Evolutionary conservation across 2,888 invertebrate species (phyloP), one percentile per base, ranked within the genome.

Genomic region (Stratiomys singularior): DNA sequence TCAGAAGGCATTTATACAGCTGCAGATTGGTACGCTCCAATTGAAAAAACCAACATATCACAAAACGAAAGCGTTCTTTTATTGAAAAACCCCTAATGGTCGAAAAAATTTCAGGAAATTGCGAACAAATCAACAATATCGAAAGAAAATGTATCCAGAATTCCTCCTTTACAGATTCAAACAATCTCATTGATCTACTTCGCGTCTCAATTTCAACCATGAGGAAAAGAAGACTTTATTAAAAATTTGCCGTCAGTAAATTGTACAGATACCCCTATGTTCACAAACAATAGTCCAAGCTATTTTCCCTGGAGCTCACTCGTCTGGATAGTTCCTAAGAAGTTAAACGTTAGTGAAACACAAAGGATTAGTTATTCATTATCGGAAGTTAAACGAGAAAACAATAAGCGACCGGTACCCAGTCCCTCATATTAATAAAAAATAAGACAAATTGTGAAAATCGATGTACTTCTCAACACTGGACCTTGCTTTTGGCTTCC

Each of bases 11-110:
- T 79, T 11, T 78, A 78, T 30, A 63, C 56, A 5, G 72, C 78
- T 13, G 44, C 63, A 56, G 47, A 78, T 37, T 66, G 74, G 76
- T 60, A 78, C 18, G 47, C 71, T n/a, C 28, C 7, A 23, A 64
- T 78, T n/a, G 79, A 79, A 78, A 60, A 78, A 30, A 46, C 18
- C 13, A 78, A 79, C n/a, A 60, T 23, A 4, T 76, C 76, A 4
- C 0, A 37, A 15, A 37, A 23, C 7, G 66, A 77, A 21, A 15
- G 76, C 23, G 58, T 11, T 28, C 30, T 77, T 28, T 77, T 27
- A 7, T 79, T 7, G 77, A 77, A 76, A 60, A 78, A 64, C 77
- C 76, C 0, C 18, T 79, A 37, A 78, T 76, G 47, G 52, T 25
- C 5, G 18, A 67, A 52, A 2, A 13, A 60, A 23, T 60, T 60